These are phyloP conservation scores for Buphagus erythrorhynchus DNA, from an alignment of 2,797 vertebrate genomes.

Conservation along the genomic window DNA sequence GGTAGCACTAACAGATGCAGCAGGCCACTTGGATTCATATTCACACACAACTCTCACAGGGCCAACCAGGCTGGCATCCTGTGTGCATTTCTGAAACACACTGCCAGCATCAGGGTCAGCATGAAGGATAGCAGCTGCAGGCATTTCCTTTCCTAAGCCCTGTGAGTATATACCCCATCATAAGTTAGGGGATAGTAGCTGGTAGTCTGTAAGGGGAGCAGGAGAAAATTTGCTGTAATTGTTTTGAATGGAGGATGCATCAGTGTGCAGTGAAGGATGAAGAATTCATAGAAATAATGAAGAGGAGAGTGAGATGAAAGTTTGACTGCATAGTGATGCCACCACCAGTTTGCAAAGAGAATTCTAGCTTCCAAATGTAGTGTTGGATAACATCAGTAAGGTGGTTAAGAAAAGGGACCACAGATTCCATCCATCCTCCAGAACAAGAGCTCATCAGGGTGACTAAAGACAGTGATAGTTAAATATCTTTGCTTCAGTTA, in stretches of 20 bases:
- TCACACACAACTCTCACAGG: not conserved
- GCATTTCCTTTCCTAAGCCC: not conserved
- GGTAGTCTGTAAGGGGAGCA: not conserved
- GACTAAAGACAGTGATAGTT: not conserved
- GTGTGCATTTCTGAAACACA: not conserved
- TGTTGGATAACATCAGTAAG: not conserved
- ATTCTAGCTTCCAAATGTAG: not conserved
- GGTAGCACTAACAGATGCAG: not conserved
- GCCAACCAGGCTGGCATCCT: not conserved
- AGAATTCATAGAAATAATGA: not conserved
- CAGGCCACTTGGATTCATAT: not conserved
- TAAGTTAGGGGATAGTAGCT: not conserved
- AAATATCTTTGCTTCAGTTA: not conserved
- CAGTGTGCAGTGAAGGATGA: not conserved
- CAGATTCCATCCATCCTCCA: not conserved
- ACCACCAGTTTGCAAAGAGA: not conserved
- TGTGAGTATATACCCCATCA: not conserved
- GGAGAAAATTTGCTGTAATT: not conserved
- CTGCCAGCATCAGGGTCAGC: not conserved
- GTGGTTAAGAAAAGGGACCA: not conserved
- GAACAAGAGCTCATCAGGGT: not conserved
- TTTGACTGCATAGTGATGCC: not conserved
- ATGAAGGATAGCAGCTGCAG: not conserved
- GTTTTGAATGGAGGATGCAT: not conserved
- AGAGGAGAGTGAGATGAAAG: fast-evolving